Evolutionary conservation across 1,140 invertebrate species (phyloP).

Genomic region (Scaptomyza pallida): DNA sequence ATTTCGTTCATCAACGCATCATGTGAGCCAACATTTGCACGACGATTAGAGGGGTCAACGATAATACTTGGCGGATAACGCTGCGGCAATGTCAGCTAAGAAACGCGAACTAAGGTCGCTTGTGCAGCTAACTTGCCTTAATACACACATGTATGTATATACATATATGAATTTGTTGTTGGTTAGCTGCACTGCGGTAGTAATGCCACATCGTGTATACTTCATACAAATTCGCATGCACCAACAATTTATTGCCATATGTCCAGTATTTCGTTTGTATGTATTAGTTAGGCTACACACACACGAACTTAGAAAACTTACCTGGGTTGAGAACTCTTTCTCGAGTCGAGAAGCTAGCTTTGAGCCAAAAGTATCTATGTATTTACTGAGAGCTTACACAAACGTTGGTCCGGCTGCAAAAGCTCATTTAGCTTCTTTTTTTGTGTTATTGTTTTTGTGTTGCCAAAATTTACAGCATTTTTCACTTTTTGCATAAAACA

Average conservation of each 20-base stretch:
- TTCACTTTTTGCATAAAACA: conserved; percentile 20
- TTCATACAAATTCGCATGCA: conserved; percentile 3
- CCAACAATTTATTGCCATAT: conserved; percentile 10
- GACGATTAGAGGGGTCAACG: neutral
- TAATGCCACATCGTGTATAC: conserved; percentile 19
- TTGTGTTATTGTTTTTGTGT: no score
- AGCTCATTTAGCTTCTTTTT: conserved; percentile 45
- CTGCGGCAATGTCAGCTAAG: conserved; percentile 9
- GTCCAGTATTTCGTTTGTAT: neutral
- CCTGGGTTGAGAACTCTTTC: no score
- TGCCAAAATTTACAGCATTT: conserved; percentile 25
- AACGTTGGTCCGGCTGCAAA: conserved; percentile 11
- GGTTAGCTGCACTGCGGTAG: conserved; percentile 2
- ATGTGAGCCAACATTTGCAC: no score
- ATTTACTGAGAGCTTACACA: conserved; percentile 11
- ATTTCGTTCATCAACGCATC: no score
- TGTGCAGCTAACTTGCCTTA: no score
- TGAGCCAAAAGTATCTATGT: no score
- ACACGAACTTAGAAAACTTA: no score
- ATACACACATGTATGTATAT: neutral
- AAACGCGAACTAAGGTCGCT: neutral
- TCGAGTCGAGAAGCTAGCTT: no score
- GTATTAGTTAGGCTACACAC: no score
- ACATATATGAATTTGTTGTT: no score
- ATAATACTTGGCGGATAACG: conserved; percentile 14